phyloP scores from a whole-genome alignment of 2,113 vertebrate species.

The Atrichornis clamosus region DNA sequence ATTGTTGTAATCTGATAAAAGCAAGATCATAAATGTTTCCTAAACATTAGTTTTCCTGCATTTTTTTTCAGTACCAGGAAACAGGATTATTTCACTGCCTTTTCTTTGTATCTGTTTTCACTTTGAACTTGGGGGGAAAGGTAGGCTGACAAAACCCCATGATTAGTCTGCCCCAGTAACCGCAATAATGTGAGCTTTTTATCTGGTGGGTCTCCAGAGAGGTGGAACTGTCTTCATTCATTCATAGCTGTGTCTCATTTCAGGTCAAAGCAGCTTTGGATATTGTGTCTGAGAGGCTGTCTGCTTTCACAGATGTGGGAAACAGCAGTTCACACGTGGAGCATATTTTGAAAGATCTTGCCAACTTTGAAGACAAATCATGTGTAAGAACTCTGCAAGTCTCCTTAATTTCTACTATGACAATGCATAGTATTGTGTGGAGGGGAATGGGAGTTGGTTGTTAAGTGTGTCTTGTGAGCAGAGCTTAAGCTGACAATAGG shows the following conservation, averaged over 20 bases:
- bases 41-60: background rate
- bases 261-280: slow-evolving; percentile 87
- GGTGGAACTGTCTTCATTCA: background rate
- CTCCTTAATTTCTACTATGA: background rate
- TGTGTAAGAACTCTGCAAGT: slow-evolving; percentile 72
- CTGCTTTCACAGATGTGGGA: slow-evolving; percentile 84
- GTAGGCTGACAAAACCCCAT: background rate
- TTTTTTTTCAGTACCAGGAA: background rate
- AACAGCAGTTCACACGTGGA: slow-evolving; percentile 88
- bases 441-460: background rate
- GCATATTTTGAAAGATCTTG: slow-evolving; percentile 87
- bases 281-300: slow-evolving; percentile 79
- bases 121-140: background rate
- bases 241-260: background rate
- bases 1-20: background rate
- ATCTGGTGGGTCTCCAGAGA: background rate
- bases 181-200: background rate
- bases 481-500: background rate
- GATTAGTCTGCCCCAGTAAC: background rate
- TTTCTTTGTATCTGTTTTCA: background rate
- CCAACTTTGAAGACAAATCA: slow-evolving; percentile 82
- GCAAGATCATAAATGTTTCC: background rate
- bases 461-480: background rate
- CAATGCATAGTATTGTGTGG: background rate
- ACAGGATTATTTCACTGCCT: background rate